These are phyloP conservation scores for Haliclona indistincta DNA, from an alignment of 37 sponge, comb jelly and placozoan species.

Conservation along the genomic window DNA sequence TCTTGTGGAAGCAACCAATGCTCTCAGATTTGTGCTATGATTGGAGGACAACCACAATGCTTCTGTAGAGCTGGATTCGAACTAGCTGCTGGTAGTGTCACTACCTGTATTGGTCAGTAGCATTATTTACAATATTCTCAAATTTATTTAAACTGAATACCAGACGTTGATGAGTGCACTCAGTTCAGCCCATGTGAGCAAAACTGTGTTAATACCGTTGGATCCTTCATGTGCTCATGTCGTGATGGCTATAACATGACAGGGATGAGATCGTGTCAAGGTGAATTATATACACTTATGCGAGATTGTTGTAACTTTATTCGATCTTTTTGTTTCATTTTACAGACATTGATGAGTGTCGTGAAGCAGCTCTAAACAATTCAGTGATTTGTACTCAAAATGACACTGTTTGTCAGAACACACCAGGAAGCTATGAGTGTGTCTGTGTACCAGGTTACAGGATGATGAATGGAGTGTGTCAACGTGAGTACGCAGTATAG, in stretches of 20 bases:
- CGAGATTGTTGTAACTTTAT: no score
- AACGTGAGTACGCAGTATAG: no score
- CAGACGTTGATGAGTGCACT: no score
- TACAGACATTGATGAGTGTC: conserved; percentile 12
- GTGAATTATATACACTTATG: no score
- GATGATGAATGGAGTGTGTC: conserved; percentile 1
- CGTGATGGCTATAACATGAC: no score
- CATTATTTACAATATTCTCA: background rate
- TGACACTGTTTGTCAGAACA: background rate
- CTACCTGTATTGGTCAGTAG: background rate
- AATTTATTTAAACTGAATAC: no score
- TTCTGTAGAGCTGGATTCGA: conserved; percentile 3
- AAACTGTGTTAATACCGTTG: no score
- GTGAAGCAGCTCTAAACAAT: background rate
- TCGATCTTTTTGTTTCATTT: background rate
- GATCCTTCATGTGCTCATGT: no score
- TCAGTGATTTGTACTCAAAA: background rate
- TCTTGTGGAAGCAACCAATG: background rate
- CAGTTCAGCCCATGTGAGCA: no score
- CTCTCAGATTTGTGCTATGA: background rate
- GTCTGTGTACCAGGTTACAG: background rate
- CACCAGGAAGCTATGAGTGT: conserved; percentile 1
- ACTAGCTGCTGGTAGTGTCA: background rate
- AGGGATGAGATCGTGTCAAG: no score
- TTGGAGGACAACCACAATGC: background rate